These are phyloP conservation scores for Thumatha senex DNA, from an alignment of 2,888 invertebrate species.

Conservation along the genomic window DNA sequence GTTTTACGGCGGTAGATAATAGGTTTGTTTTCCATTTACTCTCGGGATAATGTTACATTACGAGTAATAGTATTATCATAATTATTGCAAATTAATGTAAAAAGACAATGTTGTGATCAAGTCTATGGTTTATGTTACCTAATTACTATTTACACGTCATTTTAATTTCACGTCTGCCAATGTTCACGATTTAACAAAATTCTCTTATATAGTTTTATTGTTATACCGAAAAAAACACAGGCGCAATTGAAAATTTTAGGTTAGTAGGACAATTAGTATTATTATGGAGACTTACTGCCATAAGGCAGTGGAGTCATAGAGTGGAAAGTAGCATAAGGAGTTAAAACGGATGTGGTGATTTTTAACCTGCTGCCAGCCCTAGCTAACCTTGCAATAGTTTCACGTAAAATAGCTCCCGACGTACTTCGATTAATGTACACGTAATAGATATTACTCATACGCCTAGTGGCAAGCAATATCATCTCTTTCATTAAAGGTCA, in stretches of 20 bases:
- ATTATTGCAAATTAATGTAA: conserved; percentile 60
- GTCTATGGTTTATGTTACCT: conserved; percentile 41
- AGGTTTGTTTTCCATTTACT: conserved; percentile 25
- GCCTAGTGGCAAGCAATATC: conserved; percentile 13
- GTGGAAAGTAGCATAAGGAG: too few relatives aligned
- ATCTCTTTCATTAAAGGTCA: conserved; percentile 21
- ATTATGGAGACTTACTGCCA: too few relatives aligned
- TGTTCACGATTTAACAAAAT: too few relatives aligned
- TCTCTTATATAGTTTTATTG: too few relatives aligned
- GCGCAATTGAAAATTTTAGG: too few relatives aligned
- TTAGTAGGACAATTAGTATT: too few relatives aligned
- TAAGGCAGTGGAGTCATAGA: too few relatives aligned
- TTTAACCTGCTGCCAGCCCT: conserved; percentile 17
- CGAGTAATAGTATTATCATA: conserved; percentile 38
- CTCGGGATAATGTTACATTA: conserved; percentile 13
- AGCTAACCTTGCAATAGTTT: conserved; percentile 9
- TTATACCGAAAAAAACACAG: too few relatives aligned
- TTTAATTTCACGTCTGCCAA: conserved; percentile 8
- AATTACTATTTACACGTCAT: conserved; percentile 18
- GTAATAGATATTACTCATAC: conserved; percentile 19
- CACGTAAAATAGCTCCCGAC: conserved; percentile 22
- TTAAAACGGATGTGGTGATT: too few relatives aligned
- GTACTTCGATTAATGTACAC: conserved; percentile 29
- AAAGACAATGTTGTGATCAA: conserved; percentile 48
- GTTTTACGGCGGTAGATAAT: conserved; percentile 9